These are phyloP conservation scores for Ericerus pela DNA, from an alignment of 1,140 invertebrate genomes.

Conservation along the genomic window DNA sequence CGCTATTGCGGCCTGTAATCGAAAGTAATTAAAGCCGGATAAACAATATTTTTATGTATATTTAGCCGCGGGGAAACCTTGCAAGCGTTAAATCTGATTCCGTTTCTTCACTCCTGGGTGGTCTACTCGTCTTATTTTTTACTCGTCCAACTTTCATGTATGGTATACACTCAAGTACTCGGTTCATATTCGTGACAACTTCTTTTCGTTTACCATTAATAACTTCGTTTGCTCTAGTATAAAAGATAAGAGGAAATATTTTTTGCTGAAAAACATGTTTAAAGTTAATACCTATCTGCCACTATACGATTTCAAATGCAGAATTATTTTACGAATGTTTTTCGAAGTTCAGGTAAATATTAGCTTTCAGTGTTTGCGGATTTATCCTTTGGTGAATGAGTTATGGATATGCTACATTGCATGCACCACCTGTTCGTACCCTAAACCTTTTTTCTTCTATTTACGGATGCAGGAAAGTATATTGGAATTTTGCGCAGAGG, in stretches of 20 bases:
- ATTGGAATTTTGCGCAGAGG: too few relatives aligned
- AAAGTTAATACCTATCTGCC: background rate
- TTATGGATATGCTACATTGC: too few relatives aligned
- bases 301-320: background rate
- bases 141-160: background rate
- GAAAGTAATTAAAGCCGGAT: conserved; percentile 4
- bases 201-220: too few relatives aligned
- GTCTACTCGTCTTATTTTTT: background rate
- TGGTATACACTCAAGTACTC: background rate
- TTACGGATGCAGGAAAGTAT: too few relatives aligned
- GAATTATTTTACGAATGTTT: too few relatives aligned
- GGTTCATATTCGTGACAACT: too few relatives aligned
- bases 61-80: background rate
- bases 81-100: background rate
- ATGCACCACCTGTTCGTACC: too few relatives aligned
- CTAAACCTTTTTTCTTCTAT: too few relatives aligned
- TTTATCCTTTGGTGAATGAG: too few relatives aligned
- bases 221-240: background rate
- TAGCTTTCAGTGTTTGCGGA: too few relatives aligned
- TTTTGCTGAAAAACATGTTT: background rate
- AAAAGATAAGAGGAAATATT: background rate
- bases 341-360: too few relatives aligned
- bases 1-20: too few relatives aligned
- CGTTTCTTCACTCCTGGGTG: background rate
- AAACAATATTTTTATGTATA: background rate